Conservation (phyloP, 1,140 invertebrate genomes). For the Brachionus rotundiformis region DNA sequence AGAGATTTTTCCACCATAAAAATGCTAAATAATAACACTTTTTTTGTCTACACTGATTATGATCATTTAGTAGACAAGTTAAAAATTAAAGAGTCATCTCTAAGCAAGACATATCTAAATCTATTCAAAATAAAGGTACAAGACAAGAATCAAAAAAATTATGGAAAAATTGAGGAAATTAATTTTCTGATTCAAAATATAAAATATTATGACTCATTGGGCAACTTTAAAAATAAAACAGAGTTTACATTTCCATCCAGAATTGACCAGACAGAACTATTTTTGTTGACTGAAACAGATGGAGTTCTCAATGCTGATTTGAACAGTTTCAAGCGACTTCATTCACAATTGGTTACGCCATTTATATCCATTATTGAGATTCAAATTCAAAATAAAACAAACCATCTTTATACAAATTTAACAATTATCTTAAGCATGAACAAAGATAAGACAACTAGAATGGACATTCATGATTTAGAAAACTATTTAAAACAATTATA, state of each 20-base stretch:
- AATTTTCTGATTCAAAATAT: neutral
- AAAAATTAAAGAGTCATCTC: neutral
- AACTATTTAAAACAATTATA: neutral
- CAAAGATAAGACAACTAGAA: neutral
- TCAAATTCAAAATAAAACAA: slow-evolving; percentile 8
- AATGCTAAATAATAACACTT: neutral
- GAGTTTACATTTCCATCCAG: neutral
- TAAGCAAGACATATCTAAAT: neutral
- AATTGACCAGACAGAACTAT: neutral
- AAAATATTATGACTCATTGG: slow-evolving; percentile 7
- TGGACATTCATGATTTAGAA: neutral
- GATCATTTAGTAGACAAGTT: neutral
- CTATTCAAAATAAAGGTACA: neutral
- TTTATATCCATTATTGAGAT: neutral
- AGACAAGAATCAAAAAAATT: neutral
- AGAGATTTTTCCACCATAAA: neutral
- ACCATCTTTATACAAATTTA: neutral
- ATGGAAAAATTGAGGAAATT: neutral
- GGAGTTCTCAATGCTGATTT: slow-evolving; percentile 10
- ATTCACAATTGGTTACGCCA: neutral
- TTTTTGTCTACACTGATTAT: neutral
- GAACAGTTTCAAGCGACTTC: neutral
- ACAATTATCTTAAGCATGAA: neutral
- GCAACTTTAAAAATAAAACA: neutral
- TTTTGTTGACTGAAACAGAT: neutral